A percentile compares a stretch with the other conserved stretches of the same genome.
Conservation (phyloP, 2,113 vertebrate genomes). For the Phylloscopus whistleri region DNA sequence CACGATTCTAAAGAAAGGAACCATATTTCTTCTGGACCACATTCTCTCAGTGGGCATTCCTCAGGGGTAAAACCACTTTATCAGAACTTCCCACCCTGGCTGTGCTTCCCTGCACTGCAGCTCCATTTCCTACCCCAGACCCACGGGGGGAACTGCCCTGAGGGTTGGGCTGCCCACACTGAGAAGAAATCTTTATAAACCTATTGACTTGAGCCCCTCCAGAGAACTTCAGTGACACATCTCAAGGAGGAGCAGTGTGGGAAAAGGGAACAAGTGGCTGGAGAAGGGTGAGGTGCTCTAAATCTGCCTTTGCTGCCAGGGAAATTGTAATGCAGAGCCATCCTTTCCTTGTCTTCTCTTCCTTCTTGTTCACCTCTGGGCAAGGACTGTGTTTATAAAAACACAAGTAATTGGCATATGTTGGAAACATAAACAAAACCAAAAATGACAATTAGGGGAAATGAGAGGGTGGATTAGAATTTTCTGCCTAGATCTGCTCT, state of each 20-base stretch:
- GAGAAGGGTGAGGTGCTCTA: background rate
- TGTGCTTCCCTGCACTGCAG: background rate
- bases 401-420: background rate
- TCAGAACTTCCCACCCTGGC: background rate
- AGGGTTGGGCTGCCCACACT: background rate
- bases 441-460: background rate
- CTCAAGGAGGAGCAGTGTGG: background rate
- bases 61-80: background rate
- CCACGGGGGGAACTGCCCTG: rapidly evolving
- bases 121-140: background rate
- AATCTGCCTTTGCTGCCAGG: background rate
- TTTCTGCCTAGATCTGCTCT: background rate
- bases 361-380: constrained; percentile 35
- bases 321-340: background rate
- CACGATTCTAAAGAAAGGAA: background rate
- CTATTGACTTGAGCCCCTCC: background rate
- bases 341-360: background rate
- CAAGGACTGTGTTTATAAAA: background rate
- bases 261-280: background rate
- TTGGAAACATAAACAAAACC: background rate
- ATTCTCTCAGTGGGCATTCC: background rate
- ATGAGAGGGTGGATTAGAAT: background rate
- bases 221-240: background rate
- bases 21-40: background rate
- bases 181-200: background rate